Percentiles rank a stretch among this genome's conserved stretches.
phyloP scores from a whole-genome alignment of 2,888 invertebrate species.

The Drosophila peninsularis region DNA sequence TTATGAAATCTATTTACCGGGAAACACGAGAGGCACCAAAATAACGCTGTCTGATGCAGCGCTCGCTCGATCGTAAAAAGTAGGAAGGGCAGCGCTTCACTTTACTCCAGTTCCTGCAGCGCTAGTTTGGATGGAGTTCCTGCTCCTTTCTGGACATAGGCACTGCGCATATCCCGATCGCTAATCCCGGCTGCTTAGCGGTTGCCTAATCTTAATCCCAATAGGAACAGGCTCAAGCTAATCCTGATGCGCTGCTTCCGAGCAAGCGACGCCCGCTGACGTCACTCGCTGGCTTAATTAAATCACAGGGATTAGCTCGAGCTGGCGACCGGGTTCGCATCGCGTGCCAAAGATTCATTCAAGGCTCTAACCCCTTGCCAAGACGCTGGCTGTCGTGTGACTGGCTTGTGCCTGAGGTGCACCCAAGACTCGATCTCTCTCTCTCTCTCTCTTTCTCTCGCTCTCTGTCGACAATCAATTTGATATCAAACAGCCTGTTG shows the following conservation, averaged over 20 bases:
- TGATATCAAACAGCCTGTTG: conserved; percentile 69
- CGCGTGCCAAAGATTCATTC: conserved; percentile 45
- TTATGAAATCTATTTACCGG: conserved; percentile 21
- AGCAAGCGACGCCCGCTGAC: conserved; percentile 32
- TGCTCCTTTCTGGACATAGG: neutral
- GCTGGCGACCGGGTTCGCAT: conserved; percentile 8
- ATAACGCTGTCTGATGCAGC: neutral
- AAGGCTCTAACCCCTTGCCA: conserved; percentile 42
- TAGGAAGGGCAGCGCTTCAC: neutral
- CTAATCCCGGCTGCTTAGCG: conserved; percentile 58
- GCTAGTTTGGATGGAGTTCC: neutral
- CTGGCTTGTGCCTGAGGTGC: conserved; percentile 56
- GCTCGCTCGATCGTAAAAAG: conserved; percentile 49
- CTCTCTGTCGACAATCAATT: conserved; percentile 55
- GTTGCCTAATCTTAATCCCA: conserved; percentile 67
- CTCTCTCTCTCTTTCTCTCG: conserved; percentile 3
- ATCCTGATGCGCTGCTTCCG: conserved; percentile 48
- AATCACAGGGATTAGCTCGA: conserved; percentile 58
- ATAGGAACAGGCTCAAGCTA: conserved; percentile 59
- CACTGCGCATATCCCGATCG: conserved; percentile 4
- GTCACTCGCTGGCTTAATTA: conserved; percentile 57
- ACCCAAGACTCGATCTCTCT: conserved; percentile 28
- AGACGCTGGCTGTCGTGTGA: conserved; percentile 41
- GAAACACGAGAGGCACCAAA: conserved; percentile 13
- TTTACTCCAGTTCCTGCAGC: neutral